Base-by-base conservation (phyloP, 2,113 vertebrate genomes). In the Benitochromis conjunctus region DNA sequence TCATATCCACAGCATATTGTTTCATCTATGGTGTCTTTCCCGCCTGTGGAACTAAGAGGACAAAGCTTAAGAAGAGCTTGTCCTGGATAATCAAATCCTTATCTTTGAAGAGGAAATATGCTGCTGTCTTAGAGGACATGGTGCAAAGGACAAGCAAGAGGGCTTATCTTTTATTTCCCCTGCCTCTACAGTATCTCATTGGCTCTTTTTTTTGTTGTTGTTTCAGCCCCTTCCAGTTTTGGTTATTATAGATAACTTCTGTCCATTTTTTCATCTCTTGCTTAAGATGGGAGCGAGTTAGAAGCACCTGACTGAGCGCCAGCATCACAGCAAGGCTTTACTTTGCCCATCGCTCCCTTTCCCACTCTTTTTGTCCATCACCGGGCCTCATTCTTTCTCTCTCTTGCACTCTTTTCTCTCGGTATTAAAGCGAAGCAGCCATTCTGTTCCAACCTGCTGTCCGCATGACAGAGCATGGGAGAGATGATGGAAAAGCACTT, bases 401-500 rank as follows among this genome's bases (percentile, higher is more conserved):
- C 57, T 41, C 48, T n/a, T 12, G 9, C 80, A 12, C 53, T 48
- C 66, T 82, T 90, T 84, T 88, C 81, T 85, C 84, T 87, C 31
- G 11, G 71, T 19, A 91, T 78, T 92, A 91, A 92, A 86, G 92
- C 83, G 5, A 86, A 90, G 87, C 78, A 34, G 81, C 60, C 84
- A 18, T 85, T 91, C 88, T 86, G 84, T 88, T 92, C 91, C 88
- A 88, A 81, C 89, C 89, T 89, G 83, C 93, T 92, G 92, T 93
- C 85, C 81, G 86, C 87, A 91, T 91, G 92, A 93, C 83, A 9
- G 88, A 90, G 54, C 88, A 89, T 58, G 55, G 84, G 81, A 88
- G 81, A 90, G 88, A 93, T 88, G 90, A 94, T 88, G 82, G 89
- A 92, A 93, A 93, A 88, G 86, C 81, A 85, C 86, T 91, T 85